Evolutionary conservation across 2,888 invertebrate species (phyloP).

Genomic region (Lucinisca nassula): DNA sequence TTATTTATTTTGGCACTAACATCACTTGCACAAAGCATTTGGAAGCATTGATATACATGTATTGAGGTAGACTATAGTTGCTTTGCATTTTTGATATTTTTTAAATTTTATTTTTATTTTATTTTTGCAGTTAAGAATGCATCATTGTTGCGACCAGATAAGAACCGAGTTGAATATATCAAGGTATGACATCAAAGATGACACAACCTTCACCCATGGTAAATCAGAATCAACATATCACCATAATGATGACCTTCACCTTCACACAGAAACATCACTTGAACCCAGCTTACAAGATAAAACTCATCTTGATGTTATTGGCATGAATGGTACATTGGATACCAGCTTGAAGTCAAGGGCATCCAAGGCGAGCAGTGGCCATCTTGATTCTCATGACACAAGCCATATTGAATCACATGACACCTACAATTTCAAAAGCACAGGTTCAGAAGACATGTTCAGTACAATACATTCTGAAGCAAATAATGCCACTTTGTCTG

Average conservation of each 20-base stretch:
- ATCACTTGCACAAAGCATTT: too few relatives aligned
- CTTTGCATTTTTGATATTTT: too few relatives aligned
- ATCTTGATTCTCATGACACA: conserved; percentile 67
- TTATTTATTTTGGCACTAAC: too few relatives aligned
- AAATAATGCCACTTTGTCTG: conserved; percentile 67
- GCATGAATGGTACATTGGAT: conserved; percentile 58
- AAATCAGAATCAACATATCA: not conserved
- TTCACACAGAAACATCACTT: not conserved
- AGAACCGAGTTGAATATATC: conserved; percentile 81
- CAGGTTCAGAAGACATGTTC: conserved; percentile 73
- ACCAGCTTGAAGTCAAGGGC: conserved; percentile 50
- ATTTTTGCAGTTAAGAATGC: conserved; percentile 80
- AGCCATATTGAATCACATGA: conserved; percentile 65
- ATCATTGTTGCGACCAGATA: conserved; percentile 80
- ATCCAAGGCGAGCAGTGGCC: conserved; percentile 62
- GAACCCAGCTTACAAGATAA: not conserved
- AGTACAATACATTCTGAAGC: conserved; percentile 74
- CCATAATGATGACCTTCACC: not conserved
- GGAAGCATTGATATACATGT: too few relatives aligned
- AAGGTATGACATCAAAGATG: conserved; percentile 64
- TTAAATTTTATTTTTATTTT: conserved; percentile 22
- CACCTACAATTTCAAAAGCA: conserved; percentile 72
- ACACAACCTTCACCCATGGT: conserved; percentile 44
- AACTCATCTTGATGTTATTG: not conserved
- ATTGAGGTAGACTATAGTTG: too few relatives aligned